Evolutionary conservation across 2,888 invertebrate genomes (phyloP), one percentile per base, ranked within the genome.

Genomic region (Tupiocoris notatus): DNA sequence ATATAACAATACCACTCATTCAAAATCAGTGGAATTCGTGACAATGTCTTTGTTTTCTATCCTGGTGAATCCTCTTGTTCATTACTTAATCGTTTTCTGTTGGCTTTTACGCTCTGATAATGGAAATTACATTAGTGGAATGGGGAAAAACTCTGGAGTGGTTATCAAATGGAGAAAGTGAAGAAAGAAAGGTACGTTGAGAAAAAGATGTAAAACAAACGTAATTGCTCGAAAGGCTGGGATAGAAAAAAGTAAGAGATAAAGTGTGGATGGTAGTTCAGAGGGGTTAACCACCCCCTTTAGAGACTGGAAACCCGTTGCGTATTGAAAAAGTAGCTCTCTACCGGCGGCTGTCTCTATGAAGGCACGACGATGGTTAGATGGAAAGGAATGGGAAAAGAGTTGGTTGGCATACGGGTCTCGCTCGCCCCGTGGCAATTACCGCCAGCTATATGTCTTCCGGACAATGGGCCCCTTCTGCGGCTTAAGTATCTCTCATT

Each of bases 261-360:
- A 24, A 65, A 65, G 65, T 39, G 64, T 25, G 39, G 39, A 63
- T 39, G 39, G 39, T 18, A 65, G 39, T 65, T 65, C 64, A n/a
- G 65, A 65, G 39, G 25, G 65, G 65, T 18, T 20, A 65, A 65
- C 39, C 39, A 39, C 65, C 65, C 39, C 65, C 18, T 65, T 39
- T 3, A 39, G 65, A 39, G 63, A 20, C 25, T 20, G 65, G 25
- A 20, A 39, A n/a, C 18, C 18, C 65, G 2, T 39, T 20, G 20
- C 39, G 39, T 39, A 65, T 65, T 65, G 65, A 65, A 65, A 65
- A 65, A 65, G 65, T 65, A 65, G 39, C 65, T 65, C 65, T 18
- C 39, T 2, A 20, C 65, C 1, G 65, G 39, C 12, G 39, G 39
- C 39, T 12, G 6, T 39, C 12, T 39, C 39, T 39, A 39, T 39